phyloP scores from a whole-genome alignment of 2,113 vertebrate species.

The Ciconia stormi region DNA sequence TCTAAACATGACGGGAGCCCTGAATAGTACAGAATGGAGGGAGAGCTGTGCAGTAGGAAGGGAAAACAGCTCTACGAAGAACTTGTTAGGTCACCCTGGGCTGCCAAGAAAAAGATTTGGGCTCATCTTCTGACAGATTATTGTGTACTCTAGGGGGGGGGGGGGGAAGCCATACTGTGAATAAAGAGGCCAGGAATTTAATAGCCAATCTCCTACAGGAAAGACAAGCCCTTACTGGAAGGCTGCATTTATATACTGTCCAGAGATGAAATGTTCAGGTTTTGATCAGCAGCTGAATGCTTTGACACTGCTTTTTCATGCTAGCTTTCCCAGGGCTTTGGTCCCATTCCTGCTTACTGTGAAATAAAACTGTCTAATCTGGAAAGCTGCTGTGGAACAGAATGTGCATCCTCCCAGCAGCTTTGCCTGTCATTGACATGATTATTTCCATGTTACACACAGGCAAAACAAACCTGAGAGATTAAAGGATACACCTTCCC shows the following conservation, averaged over 20 bases:
- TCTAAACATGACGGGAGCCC: background rate
- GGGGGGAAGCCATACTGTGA: background rate
- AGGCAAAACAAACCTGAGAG: conserved; percentile 1
- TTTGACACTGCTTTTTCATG: background rate
- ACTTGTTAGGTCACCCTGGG: background rate
- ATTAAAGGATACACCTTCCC: background rate
- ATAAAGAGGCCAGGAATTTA: background rate
- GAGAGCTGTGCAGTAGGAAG: background rate
- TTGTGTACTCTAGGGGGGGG: background rate
- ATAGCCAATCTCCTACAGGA: background rate
- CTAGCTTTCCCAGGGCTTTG: background rate
- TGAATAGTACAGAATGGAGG: background rate
- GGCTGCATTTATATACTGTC: background rate
- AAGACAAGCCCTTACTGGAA: background rate
- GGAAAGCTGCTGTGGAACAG: conserved; percentile 2
- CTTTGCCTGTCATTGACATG: background rate
- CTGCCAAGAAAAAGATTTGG: background rate
- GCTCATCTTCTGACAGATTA: background rate
- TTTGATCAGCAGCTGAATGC: conserved; percentile 18
- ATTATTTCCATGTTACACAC: background rate
- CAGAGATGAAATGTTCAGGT: background rate
- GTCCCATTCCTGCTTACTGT: background rate
- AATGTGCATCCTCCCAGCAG: background rate
- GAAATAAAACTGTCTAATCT: conserved; percentile 4
- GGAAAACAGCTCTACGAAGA: background rate